Evolutionary conservation across 2,888 invertebrate genomes (phyloP).

Genomic region (Allophyes oxyacanthae): DNA sequence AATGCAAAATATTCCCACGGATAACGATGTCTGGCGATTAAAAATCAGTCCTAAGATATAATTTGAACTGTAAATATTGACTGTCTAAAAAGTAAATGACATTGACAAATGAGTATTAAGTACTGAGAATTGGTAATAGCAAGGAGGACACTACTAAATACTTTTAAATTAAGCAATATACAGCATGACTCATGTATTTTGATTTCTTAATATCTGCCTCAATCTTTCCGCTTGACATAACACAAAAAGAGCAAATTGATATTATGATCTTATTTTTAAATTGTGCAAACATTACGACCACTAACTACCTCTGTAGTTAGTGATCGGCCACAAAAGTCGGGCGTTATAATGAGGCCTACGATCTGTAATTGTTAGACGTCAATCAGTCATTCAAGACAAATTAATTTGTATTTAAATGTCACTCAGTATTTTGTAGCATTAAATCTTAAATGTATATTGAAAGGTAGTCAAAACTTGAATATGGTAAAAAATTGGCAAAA

Average conservation of each 20-base stretch:
- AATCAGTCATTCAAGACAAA: conserved; percentile 9
- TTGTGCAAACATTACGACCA: conserved; percentile 29
- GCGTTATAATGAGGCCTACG: conserved; percentile 7
- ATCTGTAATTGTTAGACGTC: conserved; percentile 8
- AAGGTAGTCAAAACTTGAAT: background rate
- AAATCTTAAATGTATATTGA: background rate
- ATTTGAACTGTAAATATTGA: no score
- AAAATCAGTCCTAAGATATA: no score
- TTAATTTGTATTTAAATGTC: conserved; percentile 10
- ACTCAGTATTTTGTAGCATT: conserved; percentile 5
- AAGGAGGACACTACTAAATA: no score
- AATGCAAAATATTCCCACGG: no score
- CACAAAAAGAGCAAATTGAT: conserved; percentile 8
- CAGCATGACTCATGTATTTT: background rate
- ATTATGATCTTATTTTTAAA: conserved; percentile 1
- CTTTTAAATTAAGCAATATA: background rate
- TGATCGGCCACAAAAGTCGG: conserved; percentile 20
- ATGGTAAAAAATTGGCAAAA: background rate
- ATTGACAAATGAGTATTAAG: no score
- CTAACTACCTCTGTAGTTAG: no score
- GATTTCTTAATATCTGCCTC: background rate
- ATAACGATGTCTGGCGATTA: no score
- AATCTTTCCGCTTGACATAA: conserved; percentile 5
- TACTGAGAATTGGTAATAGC: no score
- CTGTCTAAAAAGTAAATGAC: no score